These are phyloP conservation scores for Cephonodes hylas DNA, from an alignment of 2,888 invertebrate genomes.

Conservation along the genomic window DNA sequence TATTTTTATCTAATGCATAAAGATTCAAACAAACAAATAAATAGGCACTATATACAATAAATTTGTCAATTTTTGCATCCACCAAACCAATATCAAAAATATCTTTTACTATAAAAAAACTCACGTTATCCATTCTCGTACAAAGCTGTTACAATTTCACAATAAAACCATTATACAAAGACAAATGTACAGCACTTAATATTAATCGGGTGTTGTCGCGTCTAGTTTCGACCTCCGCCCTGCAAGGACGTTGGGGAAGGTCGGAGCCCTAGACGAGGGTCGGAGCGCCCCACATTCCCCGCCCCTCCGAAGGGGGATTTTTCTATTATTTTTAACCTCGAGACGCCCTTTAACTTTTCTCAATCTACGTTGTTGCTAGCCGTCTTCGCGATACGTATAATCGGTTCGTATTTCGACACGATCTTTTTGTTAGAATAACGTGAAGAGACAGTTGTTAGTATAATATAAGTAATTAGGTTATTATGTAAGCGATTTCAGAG, in stretches of 20 bases:
- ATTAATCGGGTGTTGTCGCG: slow-evolving; percentile 12
- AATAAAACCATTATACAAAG: neutral
- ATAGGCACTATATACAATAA: too few relatives aligned
- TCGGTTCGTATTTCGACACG: too few relatives aligned
- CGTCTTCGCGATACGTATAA: too few relatives aligned
- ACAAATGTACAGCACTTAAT: neutral
- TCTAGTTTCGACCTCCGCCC: slow-evolving; percentile 55
- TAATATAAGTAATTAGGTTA: too few relatives aligned
- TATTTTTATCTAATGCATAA: neutral
- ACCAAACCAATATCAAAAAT: too few relatives aligned
- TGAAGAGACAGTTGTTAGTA: too few relatives aligned
- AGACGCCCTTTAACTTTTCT: slow-evolving; percentile 53
- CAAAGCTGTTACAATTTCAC: too few relatives aligned
- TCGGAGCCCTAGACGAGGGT: slow-evolving; percentile 38
- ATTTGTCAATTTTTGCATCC: too few relatives aligned
- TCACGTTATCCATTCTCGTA: too few relatives aligned
- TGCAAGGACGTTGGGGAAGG: slow-evolving; percentile 68
- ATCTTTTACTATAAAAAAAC: neutral
- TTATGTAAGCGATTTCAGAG: too few relatives aligned
- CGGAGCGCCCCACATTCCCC: neutral
- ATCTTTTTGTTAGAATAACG: too few relatives aligned
- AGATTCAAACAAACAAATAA: too few relatives aligned
- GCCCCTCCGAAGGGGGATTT: slow-evolving; percentile 52
- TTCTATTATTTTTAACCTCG: slow-evolving; percentile 71
- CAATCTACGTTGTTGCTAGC: slow-evolving; percentile 11